Conservation (phyloP, 2,888 invertebrate genomes). For the Chouioia cunea region DNA sequence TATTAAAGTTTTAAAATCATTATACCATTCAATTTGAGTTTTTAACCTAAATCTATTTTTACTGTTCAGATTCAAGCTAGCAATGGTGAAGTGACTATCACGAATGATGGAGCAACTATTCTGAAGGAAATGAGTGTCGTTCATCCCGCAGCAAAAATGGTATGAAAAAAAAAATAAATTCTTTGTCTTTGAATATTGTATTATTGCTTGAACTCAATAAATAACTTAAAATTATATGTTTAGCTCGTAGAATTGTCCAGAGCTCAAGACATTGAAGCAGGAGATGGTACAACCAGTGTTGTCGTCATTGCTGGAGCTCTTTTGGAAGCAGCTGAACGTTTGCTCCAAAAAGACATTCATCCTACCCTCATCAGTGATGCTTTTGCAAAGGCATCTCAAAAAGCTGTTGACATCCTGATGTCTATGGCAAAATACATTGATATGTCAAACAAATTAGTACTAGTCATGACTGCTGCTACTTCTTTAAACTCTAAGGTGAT, state of each 20-base stretch:
- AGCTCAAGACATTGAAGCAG: slow-evolving; percentile 99
- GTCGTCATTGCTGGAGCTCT: slow-evolving; percentile 97
- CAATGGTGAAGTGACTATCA: slow-evolving; percentile 98
- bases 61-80: slow-evolving; percentile 86
- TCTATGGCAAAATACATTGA: slow-evolving; percentile 90
- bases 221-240: slow-evolving; percentile 52
- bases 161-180: slow-evolving; percentile 63
- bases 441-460: slow-evolving; percentile 85
- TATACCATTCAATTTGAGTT: slow-evolving; percentile 3
- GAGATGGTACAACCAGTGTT: slow-evolving; percentile 99
- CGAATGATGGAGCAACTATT: slow-evolving; percentile 99
- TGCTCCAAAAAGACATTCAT: slow-evolving; percentile 94
- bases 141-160: slow-evolving; percentile 99
- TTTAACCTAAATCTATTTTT: slow-evolving; percentile 15
- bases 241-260: slow-evolving; percentile 97
- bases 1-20: slow-evolving; percentile 21
- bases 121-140: slow-evolving; percentile 98
- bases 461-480: slow-evolving; percentile 96
- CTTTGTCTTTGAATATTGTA: too few relatives aligned
- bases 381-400: slow-evolving; percentile 87
- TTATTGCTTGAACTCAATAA: neutral
- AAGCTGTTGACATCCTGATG: slow-evolving; percentile 83
- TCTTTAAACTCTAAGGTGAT: slow-evolving; percentile 93
- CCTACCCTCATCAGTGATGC: slow-evolving; percentile 98
- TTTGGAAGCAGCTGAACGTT: slow-evolving; percentile 92